phyloP scores from a whole-genome alignment of 2,113 vertebrate species.

The Cyanoderma ruficeps region DNA sequence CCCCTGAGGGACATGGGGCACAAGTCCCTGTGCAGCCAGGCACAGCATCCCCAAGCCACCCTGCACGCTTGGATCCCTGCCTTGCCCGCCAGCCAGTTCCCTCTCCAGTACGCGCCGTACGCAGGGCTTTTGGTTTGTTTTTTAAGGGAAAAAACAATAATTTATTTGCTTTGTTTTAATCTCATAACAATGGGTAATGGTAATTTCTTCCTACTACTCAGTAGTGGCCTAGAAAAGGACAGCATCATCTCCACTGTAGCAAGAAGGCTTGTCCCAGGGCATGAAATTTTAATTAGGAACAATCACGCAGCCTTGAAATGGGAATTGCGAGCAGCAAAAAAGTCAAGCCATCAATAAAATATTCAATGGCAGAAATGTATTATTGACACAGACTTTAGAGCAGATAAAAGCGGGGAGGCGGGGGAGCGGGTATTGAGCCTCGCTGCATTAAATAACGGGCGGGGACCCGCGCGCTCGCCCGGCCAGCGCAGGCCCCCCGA shows the following conservation, averaged over 20 bases:
- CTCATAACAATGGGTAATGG: constrained; percentile 34
- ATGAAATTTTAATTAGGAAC: constrained; percentile 73
- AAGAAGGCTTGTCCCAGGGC: constrained; percentile 63
- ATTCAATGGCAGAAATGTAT: constrained; percentile 69
- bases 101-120: not conserved
- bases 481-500: not conserved
- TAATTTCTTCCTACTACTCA: constrained; percentile 36
- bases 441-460: not conserved
- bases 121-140: not conserved
- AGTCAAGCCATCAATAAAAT: constrained; percentile 73
- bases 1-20: not conserved
- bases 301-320: constrained; percentile 67
- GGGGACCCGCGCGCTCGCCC: fast-evolving
- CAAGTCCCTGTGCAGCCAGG: fast-evolving
- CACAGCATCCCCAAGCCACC: not conserved
- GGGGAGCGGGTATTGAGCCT: not conserved
- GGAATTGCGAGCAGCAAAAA: constrained; percentile 59
- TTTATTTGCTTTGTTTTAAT: constrained; percentile 60
- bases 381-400: constrained; percentile 60
- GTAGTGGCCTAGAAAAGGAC: constrained; percentile 63
- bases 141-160: not conserved
- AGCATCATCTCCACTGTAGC: constrained; percentile 42
- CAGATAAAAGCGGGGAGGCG: not conserved
- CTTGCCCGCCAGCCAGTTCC: not conserved
- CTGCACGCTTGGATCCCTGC: not conserved